Conservation (phyloP, 2,797 vertebrate genomes). For the Thunnus albacares region DNA sequence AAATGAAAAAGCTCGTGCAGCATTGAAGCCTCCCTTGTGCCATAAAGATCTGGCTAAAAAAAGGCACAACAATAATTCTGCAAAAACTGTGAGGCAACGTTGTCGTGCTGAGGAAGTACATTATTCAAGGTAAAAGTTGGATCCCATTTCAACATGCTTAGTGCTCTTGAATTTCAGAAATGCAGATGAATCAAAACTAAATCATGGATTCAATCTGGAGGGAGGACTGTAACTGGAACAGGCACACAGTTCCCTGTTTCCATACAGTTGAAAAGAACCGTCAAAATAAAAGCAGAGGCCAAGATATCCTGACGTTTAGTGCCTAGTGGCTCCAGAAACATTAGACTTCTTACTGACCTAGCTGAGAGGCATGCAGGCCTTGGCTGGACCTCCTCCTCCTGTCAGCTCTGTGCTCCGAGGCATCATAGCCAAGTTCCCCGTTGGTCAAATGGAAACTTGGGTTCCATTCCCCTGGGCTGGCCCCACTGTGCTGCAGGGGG, state of each 20-base stretch:
- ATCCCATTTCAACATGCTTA: constrained; percentile 31
- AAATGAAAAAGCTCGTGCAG: constrained; percentile 64
- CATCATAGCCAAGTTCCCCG: constrained; percentile 64
- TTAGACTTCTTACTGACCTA: constrained; percentile 74
- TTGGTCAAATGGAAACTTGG: constrained; percentile 49
- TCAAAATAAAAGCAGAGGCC: neutral
- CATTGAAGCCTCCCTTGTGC: constrained; percentile 56
- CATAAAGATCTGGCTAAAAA: constrained; percentile 44
- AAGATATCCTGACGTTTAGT: neutral
- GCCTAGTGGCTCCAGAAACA: neutral
- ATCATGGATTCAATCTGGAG: constrained; percentile 35
- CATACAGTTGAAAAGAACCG: neutral
- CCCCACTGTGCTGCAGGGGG: constrained; percentile 37
- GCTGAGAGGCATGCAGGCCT: constrained; percentile 80
- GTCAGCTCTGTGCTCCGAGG: constrained; percentile 64
- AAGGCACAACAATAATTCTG: constrained; percentile 47
- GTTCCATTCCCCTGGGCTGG: constrained; percentile 61
- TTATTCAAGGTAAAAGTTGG: constrained; percentile 46
- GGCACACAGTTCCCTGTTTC: neutral
- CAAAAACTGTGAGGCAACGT: constrained; percentile 29
- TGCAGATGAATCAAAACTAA: constrained; percentile 38
- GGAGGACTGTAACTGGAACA: constrained; percentile 13
- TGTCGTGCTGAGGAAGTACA: constrained; percentile 38
- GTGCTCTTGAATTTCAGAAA: constrained; percentile 27
- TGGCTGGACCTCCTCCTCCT: constrained; percentile 81